Base-by-base conservation (phyloP, 2,797 vertebrate genomes). In the Melanotaenia maccullochi region DNA sequence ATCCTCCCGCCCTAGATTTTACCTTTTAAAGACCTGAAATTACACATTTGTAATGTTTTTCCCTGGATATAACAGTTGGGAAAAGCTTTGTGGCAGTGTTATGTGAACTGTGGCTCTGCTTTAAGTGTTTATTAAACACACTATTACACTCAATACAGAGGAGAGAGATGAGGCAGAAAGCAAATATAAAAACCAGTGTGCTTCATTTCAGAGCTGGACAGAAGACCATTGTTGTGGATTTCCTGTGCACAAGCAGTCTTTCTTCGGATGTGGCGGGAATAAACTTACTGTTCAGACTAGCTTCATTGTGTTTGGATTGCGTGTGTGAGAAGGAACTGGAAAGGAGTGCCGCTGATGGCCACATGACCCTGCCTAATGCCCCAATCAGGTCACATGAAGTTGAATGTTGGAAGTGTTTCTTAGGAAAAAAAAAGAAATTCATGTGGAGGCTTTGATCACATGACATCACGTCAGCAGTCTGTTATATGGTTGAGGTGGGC, bases 171-270 rank as follows among this genome's bases (percentile, higher is more conserved):
- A 33, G 13, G 59, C 63, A 65, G 36, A 67, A 0, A 8, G 64
- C 49, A 59, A 11, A 68, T 1, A 76, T 44, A 67, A n/a, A 5
- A 38, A 42, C 54, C 49, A 38, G 63, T 62, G 71, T 44, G 61
- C 9, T n/a, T 11, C 36, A 70, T 36, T 61, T 71, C 70, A 16
- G 58, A 72, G 65, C 55, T n/a, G 40, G 18, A 87, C 35, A 88
- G 75, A 71, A n/a, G 49, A 58, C 5, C 59, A 76, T 78, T 74
- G 77, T 82, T 76, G 71, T 54, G 64, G 62, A 58, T 67, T 87
- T 86, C 74, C 76, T 75, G 65, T 30, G 9, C 28, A 86, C 59
- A 71, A 71, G 44, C 68, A n/a, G 28, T 62, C 67, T 65, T 71
- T 83, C 62, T 76, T 59, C 30, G 49, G 59, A 68, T 68, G 63